Evolutionary conservation across 2,888 invertebrate genomes (phyloP).

Genomic region (Parnassius glacialis): DNA sequence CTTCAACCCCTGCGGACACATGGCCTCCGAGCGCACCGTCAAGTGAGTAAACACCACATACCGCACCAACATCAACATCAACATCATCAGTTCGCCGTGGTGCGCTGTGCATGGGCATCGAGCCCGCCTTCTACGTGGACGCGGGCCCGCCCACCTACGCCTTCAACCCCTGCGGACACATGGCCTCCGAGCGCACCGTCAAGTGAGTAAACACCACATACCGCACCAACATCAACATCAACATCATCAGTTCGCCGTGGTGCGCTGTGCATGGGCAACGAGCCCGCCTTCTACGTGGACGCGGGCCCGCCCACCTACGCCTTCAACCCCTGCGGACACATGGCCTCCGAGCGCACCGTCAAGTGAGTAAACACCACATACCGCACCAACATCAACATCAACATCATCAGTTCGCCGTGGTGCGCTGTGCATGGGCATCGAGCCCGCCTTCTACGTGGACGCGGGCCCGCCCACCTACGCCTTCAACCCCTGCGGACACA

Average conservation of each 20-base stretch:
- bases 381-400: too few species aligned
- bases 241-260: constrained; percentile 84
- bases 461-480: constrained; percentile 95
- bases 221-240: too few species aligned
- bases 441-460: constrained; percentile 98
- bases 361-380: constrained; percentile 84
- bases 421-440: constrained; percentile 98
- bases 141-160: constrained; percentile 95
- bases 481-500: constrained; percentile 99
- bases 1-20: constrained; percentile 99
- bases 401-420: constrained; percentile 84
- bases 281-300: constrained; percentile 98
- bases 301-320: constrained; percentile 95
- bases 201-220: constrained; percentile 84
- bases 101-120: constrained; percentile 98
- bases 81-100: constrained; percentile 84
- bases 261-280: constrained; percentile 98
- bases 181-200: constrained; percentile 98
- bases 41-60: constrained; percentile 84
- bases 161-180: constrained; percentile 99
- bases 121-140: constrained; percentile 98
- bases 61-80: too few species aligned
- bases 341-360: constrained; percentile 98
- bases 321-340: constrained; percentile 99
- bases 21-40: constrained; percentile 98